Conservation (phyloP, 2,888 invertebrate genomes). For the Hyles lineata region DNA sequence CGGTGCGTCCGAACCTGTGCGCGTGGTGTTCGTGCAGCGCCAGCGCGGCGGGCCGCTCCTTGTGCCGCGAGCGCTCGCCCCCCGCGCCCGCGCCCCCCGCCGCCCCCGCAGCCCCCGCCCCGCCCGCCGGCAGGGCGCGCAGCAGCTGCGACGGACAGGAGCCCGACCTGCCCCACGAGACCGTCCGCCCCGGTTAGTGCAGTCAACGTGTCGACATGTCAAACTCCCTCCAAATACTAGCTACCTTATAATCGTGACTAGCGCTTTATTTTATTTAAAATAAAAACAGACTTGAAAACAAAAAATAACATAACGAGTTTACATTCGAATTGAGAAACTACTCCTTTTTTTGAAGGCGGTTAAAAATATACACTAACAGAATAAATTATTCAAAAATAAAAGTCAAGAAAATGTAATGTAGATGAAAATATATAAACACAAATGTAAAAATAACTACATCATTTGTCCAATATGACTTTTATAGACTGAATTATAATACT, state of each 20-base stretch:
- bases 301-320: too few species aligned
- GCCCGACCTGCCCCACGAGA: constrained; percentile 94
- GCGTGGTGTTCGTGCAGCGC: constrained; percentile 51
- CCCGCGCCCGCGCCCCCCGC: constrained; percentile 86
- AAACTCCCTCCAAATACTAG: background rate
- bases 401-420: too few species aligned
- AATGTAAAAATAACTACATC: too few species aligned
- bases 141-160: constrained; percentile 96
- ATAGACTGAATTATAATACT: too few species aligned
- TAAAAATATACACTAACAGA: background rate
- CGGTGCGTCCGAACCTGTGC: constrained; percentile 43
- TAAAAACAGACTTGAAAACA: too few species aligned
- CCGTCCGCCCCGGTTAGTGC: constrained; percentile 12
- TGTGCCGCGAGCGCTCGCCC: constrained; percentile 64
- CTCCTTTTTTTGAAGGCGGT: too few species aligned
- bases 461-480: too few species aligned
- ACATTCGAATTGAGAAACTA: too few species aligned
- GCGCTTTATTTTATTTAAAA: background rate
- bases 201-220: constrained; percentile 15
- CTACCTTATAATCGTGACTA: background rate
- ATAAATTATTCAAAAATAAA: background rate
- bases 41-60: constrained; percentile 57
- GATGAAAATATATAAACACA: too few species aligned
- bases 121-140: constrained; percentile 87
- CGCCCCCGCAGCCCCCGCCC: constrained; percentile 87